Base-by-base conservation (phyloP, 2,888 invertebrate species). In the Macaria notata region DNA sequence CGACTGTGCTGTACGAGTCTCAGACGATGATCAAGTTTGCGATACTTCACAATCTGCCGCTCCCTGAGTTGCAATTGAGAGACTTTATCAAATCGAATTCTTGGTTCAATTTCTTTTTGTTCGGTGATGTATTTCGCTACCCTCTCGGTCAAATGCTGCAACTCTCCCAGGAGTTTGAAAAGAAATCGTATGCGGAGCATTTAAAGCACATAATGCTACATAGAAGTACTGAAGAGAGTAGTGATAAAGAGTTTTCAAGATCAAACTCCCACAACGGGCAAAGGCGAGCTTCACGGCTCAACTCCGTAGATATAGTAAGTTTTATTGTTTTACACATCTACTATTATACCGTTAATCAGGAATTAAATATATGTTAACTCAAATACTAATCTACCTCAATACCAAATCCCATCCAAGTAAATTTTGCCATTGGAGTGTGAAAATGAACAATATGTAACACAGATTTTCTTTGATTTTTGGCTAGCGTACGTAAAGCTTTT, bases 41-140 rank as follows among this genome's bases (percentile, higher is more conserved):
- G 0, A 81, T 83, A 62, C 73, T 92, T 42, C 94, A 94, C 65
- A 92, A 92, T 62, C 75, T 93, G 39, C 84, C 92, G 4, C 76
- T 94, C 42, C 95, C 95, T 0, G 92, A 93, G 63, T 72, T 80
- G 63, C 93, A 95, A 66, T 76, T 95, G 31, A 92, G 86, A 56
- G 84, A 93, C 68, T 94, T 94, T 62, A 93, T 95, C 0, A 81
- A 79, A 19, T 78, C 84, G 0, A 93, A 95, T 76, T 89, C 93
- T 51, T 96, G 96, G 95, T 93, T 96, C 73, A 93, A 94, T 49
- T 94, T 96, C 71, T 76, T 95, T 9, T 81, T 95, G 30, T 93
- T 94, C 42, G 92, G 94, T 1, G 95, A 96, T 68, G 93, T 95
- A 33, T 95, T 94, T 68, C 92, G 94, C 56, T 95, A 96, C 74